phyloP scores from a whole-genome alignment of 2,113 vertebrate species.

The Thamnophis sirtalis region DNA sequence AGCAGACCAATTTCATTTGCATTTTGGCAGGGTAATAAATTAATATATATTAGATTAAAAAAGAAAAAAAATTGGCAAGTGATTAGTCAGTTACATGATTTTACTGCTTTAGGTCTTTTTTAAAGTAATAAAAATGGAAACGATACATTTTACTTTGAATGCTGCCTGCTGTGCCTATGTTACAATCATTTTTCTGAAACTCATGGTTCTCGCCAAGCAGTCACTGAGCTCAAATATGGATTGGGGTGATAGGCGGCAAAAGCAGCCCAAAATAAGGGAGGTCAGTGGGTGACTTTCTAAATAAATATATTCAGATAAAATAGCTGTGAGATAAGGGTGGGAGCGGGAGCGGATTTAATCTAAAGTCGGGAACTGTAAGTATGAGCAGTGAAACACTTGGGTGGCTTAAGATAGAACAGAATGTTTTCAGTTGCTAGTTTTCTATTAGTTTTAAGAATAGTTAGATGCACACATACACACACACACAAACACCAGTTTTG shows the following conservation, averaged over 20 bases:
- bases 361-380: background rate
- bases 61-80: slow-evolving; percentile 74
- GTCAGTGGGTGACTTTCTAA: slow-evolving; percentile 8
- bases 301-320: background rate
- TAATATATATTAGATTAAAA: slow-evolving; percentile 79
- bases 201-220: slow-evolving; percentile 22
- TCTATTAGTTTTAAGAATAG: accelerated
- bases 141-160: slow-evolving; percentile 70
- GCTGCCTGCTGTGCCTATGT: slow-evolving; percentile 57
- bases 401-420: background rate
- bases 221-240: background rate
- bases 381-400: background rate
- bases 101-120: slow-evolving; percentile 74
- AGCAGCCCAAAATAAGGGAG: background rate
- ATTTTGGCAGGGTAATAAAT: slow-evolving; percentile 73
- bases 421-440: background rate
- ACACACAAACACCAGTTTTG: background rate
- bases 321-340: accelerated
- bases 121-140: slow-evolving; percentile 60
- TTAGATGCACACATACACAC: background rate
- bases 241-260: slow-evolving; percentile 10
- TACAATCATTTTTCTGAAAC: slow-evolving; percentile 60
- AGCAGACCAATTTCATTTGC: slow-evolving; percentile 72
- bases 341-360: background rate
- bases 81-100: slow-evolving; percentile 77